phyloP scores from a whole-genome alignment of 2,888 invertebrate genomes.

The Drosophila macrospina region DNA sequence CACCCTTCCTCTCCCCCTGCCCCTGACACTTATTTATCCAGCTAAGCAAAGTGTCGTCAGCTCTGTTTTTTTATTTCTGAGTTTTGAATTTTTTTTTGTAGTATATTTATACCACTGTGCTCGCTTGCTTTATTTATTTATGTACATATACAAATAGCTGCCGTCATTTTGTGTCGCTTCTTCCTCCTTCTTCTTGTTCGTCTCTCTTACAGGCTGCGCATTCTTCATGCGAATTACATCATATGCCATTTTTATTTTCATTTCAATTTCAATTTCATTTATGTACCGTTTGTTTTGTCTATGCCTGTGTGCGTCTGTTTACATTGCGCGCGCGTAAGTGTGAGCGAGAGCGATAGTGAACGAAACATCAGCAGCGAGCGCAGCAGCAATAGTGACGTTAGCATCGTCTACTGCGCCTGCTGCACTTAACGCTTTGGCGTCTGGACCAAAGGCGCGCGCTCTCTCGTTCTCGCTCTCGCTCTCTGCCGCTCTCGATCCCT shows the following conservation, averaged over 20 bases:
- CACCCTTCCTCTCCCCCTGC: background rate
- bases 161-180: constrained; percentile 14
- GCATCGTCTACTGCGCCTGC: background rate
- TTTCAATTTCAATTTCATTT: constrained; percentile 49
- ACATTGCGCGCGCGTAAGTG: background rate
- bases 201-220: constrained; percentile 41
- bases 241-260: constrained; percentile 55
- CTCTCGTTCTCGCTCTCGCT: too few species aligned
- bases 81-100: constrained; percentile 6
- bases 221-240: constrained; percentile 67
- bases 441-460: too few species aligned
- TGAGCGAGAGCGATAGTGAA: background rate
- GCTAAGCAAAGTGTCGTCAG: constrained; percentile 5
- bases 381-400: constrained; percentile 10
- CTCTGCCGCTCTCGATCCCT: too few species aligned
- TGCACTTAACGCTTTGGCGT: too few species aligned
- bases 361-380: too few species aligned
- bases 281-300: constrained; percentile 8
- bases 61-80: background rate
- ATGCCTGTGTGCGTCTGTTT: constrained; percentile 1
- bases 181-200: background rate
- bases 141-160: background rate
- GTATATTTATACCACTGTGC: constrained; percentile 27
- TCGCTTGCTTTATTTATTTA: background rate
- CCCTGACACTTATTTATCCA: too few species aligned